Conservation (phyloP, 2,113 vertebrate species). For the Pachycephala philippinensis region DNA sequence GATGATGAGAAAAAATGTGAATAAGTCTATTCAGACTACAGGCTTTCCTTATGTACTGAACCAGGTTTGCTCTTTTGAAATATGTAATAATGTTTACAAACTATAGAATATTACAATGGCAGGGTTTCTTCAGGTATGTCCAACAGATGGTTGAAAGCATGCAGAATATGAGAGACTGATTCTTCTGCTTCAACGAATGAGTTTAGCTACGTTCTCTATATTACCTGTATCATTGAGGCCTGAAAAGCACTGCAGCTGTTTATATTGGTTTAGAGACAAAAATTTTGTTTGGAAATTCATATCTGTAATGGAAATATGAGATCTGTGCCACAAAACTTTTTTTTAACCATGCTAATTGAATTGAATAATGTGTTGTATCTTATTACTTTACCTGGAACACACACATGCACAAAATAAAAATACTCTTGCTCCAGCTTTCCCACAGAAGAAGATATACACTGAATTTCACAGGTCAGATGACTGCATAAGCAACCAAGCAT, state of each 20-base stretch:
- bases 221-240: background rate
- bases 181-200: background rate
- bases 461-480: background rate
- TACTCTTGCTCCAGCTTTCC: background rate
- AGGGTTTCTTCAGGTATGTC: background rate
- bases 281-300: background rate
- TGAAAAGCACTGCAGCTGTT: background rate
- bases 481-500: background rate
- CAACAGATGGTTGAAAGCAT: background rate
- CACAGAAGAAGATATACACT: background rate
- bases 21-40: background rate
- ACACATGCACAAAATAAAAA: background rate
- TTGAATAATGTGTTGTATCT: background rate
- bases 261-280: background rate
- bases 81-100: background rate
- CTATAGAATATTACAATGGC: background rate
- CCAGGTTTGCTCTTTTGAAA: background rate
- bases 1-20: background rate
- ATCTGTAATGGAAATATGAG: background rate
- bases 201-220: background rate
- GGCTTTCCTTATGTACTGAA: background rate
- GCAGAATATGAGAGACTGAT: background rate
- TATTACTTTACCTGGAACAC: background rate
- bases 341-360: background rate
- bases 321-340: background rate